Evolutionary conservation across 1,140 invertebrate species (phyloP).

Genomic region (Leptinotarsa texana): DNA sequence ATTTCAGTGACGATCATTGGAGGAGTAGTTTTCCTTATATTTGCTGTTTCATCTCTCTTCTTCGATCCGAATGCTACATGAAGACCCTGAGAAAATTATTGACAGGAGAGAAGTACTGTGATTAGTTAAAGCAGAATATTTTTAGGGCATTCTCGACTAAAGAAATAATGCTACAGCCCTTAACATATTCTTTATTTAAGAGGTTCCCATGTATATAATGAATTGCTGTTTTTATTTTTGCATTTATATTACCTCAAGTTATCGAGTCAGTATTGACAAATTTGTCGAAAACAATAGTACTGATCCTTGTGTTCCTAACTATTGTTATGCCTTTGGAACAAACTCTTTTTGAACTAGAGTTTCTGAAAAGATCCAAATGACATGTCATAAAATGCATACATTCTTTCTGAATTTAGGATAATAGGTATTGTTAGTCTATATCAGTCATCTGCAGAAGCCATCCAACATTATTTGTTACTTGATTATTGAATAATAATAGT

Average conservation of each 20-base stretch:
- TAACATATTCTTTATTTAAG: neutral
- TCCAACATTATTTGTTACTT: too few species aligned
- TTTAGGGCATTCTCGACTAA: neutral
- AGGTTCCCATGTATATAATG: neutral
- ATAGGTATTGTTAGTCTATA: too few species aligned
- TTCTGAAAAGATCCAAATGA: too few species aligned
- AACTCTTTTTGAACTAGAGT: too few species aligned
- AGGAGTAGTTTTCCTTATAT: conserved; percentile 89
- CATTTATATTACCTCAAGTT: neutral
- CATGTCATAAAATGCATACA: too few species aligned
- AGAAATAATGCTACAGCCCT: neutral
- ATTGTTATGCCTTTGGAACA: too few species aligned
- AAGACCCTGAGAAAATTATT: neutral
- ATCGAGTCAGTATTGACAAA: too few species aligned
- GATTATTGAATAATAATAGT: too few species aligned
- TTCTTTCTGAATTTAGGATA: too few species aligned
- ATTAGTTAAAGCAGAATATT: neutral
- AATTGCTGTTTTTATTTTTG: neutral
- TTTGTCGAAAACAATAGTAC: too few species aligned
- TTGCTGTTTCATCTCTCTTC: conserved; percentile 88
- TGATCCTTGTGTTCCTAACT: too few species aligned
- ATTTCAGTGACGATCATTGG: conserved; percentile 89
- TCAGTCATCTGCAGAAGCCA: too few species aligned
- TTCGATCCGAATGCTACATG: conserved; percentile 56
- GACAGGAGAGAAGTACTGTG: neutral